Conservation (phyloP, 1,140 invertebrate genomes). For the Cydia pomonella region DNA sequence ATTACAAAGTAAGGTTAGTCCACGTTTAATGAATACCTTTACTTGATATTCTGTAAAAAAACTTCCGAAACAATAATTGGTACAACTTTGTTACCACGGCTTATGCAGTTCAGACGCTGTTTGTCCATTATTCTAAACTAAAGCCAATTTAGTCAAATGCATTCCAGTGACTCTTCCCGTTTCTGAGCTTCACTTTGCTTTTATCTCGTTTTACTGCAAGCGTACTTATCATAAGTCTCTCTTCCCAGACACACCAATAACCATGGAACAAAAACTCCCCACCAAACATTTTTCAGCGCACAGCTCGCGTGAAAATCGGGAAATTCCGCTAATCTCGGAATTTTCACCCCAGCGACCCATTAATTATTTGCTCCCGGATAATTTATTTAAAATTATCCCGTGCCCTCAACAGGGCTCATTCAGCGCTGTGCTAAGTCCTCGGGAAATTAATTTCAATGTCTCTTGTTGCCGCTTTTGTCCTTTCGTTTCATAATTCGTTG, state of each 20-base stretch:
- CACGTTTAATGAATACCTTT: too few relatives aligned
- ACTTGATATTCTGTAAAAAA: too few relatives aligned
- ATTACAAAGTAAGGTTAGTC: too few relatives aligned
- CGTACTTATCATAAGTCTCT: conserved; percentile 4
- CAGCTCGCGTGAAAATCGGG: conserved; percentile 16
- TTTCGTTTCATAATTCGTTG: conserved; percentile 32
- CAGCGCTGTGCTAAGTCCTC: conserved; percentile 28
- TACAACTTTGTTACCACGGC: too few relatives aligned
- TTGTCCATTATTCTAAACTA: not conserved
- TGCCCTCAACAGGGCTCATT: conserved; percentile 34
- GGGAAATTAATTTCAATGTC: conserved; percentile 36
- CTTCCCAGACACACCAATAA: conserved; percentile 1
- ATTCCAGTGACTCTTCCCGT: not conserved
- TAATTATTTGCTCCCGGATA: conserved; percentile 39
- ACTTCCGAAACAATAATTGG: too few relatives aligned
- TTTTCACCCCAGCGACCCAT: conserved; percentile 33
- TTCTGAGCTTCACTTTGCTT: not conserved
- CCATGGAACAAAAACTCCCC: conserved; percentile 5
- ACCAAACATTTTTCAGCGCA: not conserved
- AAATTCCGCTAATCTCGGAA: conserved; percentile 32
- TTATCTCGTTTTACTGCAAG: not conserved
- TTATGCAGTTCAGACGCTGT: too few relatives aligned
- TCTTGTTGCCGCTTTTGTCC: conserved; percentile 25
- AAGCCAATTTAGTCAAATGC: conserved; percentile 11
- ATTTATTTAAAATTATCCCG: conserved; percentile 41